These are phyloP conservation scores for Drosophila sp. DNA, from an alignment of 1,140 invertebrate species.

Conservation along the genomic window DNA sequence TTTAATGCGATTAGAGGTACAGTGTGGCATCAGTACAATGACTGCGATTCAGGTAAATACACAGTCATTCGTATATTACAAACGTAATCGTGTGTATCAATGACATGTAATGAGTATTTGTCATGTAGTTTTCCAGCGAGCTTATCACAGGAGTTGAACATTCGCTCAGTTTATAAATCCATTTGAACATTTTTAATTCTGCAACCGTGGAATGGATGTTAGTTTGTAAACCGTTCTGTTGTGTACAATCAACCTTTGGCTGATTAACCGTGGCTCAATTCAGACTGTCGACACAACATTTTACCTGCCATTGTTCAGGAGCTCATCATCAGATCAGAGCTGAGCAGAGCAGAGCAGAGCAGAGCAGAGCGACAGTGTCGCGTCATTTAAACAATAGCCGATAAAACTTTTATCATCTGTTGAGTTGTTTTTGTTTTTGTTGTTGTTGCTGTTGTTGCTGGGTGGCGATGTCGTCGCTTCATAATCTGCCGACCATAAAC, in stretches of 20 bases:
- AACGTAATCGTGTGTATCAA: neutral
- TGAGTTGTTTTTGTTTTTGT: no score
- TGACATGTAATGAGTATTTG: constrained; percentile 1
- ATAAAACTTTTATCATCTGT: constrained; percentile 69
- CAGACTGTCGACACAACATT: constrained; percentile 10
- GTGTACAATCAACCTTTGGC: constrained; percentile 29
- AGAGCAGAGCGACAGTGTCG: constrained; percentile 23
- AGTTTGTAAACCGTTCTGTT: constrained; percentile 17
- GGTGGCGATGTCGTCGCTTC: constrained; percentile 51
- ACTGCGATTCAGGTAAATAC: neutral
- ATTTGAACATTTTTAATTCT: constrained; percentile 6
- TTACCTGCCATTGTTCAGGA: constrained; percentile 47
- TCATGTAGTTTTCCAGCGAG: neutral
- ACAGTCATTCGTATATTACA: neutral
- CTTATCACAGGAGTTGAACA: constrained; percentile 11
- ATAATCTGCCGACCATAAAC: constrained; percentile 76
- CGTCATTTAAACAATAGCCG: constrained; percentile 53
- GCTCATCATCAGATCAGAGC: constrained; percentile 22
- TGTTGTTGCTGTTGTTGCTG: no score
- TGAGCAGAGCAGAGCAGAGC: constrained; percentile 4
- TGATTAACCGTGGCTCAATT: constrained; percentile 48
- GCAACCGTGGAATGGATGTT: neutral
- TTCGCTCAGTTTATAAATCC: neutral
- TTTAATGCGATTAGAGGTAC: neutral
- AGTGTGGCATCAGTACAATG: neutral